These are phyloP conservation scores for Myotis yumanensis DNA, from an alignment of 2,113 vertebrate species.

Conservation along the genomic window DNA sequence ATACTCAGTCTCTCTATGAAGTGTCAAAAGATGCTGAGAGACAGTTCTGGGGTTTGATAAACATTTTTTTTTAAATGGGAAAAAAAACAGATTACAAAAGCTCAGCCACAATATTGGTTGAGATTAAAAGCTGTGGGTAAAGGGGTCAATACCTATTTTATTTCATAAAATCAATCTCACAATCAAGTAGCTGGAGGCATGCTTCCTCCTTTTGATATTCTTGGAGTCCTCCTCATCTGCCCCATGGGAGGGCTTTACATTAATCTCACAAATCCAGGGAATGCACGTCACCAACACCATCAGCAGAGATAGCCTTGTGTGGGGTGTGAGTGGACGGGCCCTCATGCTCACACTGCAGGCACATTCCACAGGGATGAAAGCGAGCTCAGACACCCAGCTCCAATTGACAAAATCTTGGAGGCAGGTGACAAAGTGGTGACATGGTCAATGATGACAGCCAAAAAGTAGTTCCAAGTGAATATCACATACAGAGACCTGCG, in stretches of 20 bases:
- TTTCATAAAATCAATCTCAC: neutral
- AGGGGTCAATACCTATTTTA: neutral
- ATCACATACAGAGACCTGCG: neutral
- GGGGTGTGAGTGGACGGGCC: constrained; percentile 7
- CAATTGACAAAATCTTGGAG: constrained; percentile 57
- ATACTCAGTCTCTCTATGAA: constrained; percentile 27
- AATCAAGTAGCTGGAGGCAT: neutral
- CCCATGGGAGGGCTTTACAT: neutral
- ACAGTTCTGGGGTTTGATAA: neutral
- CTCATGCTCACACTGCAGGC: neutral
- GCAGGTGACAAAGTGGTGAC: constrained; percentile 53
- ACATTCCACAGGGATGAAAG: constrained; percentile 35
- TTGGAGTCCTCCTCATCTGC: neutral
- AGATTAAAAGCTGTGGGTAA: neutral
- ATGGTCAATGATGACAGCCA: neutral
- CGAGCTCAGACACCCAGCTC: constrained; percentile 35
- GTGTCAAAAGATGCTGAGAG: constrained; percentile 5
- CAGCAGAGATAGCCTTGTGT: neutral
- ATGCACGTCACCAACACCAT: neutral
- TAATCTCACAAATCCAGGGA: neutral
- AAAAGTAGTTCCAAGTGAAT: constrained; percentile 22
- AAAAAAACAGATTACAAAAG: neutral
- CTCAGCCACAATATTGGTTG: neutral
- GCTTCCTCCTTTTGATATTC: neutral
- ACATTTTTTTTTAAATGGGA: neutral